Conservation (phyloP, 2,888 invertebrate genomes). For the Cyrtodaria siliqua region DNA sequence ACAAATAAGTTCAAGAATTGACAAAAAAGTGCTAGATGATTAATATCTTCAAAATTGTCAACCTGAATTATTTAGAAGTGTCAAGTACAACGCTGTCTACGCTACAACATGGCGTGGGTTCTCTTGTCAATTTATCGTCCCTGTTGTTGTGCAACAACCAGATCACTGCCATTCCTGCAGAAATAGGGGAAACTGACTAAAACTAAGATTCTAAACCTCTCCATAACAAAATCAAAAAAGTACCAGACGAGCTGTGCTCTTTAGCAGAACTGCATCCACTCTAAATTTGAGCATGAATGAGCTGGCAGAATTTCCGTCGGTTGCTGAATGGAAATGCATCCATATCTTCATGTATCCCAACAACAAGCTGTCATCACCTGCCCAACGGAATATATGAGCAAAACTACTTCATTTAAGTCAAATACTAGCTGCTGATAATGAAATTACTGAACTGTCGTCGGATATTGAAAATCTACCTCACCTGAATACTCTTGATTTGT, state of each 20-base stretch:
- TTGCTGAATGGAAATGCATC: conserved; percentile 87
- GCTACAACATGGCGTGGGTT: conserved; percentile 71
- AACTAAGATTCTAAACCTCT: conserved; percentile 92
- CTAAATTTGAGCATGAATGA: conserved; percentile 91
- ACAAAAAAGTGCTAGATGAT: conserved; percentile 89
- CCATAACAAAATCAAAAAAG: conserved; percentile 89
- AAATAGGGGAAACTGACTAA: conserved; percentile 90
- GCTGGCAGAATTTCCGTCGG: conserved; percentile 89
- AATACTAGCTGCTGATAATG: conserved; percentile 90
- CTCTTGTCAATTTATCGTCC: conserved; percentile 90
- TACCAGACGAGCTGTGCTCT: conserved; percentile 89
- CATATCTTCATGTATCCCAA: conserved; percentile 87
- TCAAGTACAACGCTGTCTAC: conserved; percentile 88
- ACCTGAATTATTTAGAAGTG: conserved; percentile 91
- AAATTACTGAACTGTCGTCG: conserved; percentile 89
- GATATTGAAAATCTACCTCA: conserved; percentile 88
- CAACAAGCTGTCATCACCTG: conserved; percentile 77
- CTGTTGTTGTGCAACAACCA: conserved; percentile 91
- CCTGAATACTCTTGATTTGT: conserved; percentile 91
- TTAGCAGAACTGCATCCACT: conserved; percentile 89
- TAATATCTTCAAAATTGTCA: conserved; percentile 89
- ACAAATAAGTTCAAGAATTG: conserved; percentile 89
- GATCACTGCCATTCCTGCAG: conserved; percentile 87
- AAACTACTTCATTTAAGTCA: conserved; percentile 88
- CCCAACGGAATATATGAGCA: conserved; percentile 80